These are phyloP conservation scores for Apotomis turbidana DNA, from an alignment of 2,888 invertebrate genomes.

Conservation along the genomic window DNA sequence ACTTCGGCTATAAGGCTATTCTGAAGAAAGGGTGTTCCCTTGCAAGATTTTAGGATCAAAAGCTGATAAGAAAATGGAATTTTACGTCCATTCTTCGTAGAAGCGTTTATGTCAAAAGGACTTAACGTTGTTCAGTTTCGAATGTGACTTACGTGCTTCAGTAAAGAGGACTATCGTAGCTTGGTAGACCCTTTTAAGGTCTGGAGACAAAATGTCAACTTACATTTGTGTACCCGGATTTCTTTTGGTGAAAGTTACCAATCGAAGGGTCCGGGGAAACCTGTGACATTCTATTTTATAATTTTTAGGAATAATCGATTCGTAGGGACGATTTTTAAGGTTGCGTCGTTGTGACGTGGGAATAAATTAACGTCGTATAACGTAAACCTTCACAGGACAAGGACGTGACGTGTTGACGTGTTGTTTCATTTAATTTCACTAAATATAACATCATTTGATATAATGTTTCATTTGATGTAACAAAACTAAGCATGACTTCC, in stretches of 20 bases:
- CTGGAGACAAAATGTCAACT: constrained; percentile 12
- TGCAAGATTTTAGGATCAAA: constrained; percentile 10
- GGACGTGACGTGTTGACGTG: too few relatives aligned
- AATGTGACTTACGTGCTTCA: neutral
- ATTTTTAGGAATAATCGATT: too few relatives aligned
- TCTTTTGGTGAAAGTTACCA: neutral
- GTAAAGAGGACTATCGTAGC: neutral
- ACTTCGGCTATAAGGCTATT: neutral
- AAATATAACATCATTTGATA: too few relatives aligned
- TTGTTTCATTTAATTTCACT: too few relatives aligned
- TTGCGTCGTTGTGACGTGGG: too few relatives aligned
- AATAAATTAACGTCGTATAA: too few relatives aligned
- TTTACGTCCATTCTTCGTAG: constrained; percentile 15
- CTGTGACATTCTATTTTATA: too few relatives aligned
- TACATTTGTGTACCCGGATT: neutral
- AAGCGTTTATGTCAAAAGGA: neutral
- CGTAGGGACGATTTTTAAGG: too few relatives aligned
- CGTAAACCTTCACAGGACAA: too few relatives aligned
- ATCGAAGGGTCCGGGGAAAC: too few relatives aligned
- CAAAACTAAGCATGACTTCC: too few relatives aligned
- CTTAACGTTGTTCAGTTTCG: neutral
- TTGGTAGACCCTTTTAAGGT: neutral
- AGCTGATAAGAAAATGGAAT: constrained; percentile 32
- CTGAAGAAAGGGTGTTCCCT: neutral
- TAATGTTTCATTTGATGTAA: too few relatives aligned